Evolutionary conservation across 2,113 vertebrate genomes (phyloP), one percentile per base, ranked within the genome.

Genomic region (Mormyrus lacerda): DNA sequence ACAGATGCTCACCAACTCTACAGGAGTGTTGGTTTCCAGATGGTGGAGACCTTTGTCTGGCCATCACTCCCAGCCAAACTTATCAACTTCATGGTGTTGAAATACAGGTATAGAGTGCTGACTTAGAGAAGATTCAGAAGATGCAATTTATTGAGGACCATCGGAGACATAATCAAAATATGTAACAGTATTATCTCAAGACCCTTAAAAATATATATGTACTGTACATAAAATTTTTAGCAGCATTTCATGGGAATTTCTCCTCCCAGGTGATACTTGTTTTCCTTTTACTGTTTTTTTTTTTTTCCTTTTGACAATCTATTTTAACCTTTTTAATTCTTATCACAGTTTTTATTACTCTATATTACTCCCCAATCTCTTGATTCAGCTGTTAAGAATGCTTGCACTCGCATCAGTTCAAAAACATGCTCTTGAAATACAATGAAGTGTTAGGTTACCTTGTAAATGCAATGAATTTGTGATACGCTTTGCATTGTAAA

Each of bases 1-100:
- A 90, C 58, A 0, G 94, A 94, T 45, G 94, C 94, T 0, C 92
- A 91, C 1, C 90, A 76, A 0, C 94, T 95, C 24, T 95, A 94
- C 6, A 89, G 93, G 79, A 92, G 53, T 0, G 35, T 94, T 0
- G 93, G 93, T 4, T 94, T 94, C 39, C 48, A 13, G 2, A 92
- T 90, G 35, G 90, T 91, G 7, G 47, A 47, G 3, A 91, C 91
- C 19, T 93, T 92, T 31, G 19, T 93, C 6, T 90, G 93, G 58
- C 93, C 92, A 21, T 94, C 93, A 8, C 1, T 94, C 39, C 91
- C 91, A 6, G 93, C 92, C 45, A 91, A 89, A 45, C 45, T 93
- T 27, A 91, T 92, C 35, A 88, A 90, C 9, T 92, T 93, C 35
- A 84, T 90, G 65, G 90, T 93, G 61, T 91, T 86, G 92, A 92